Evolutionary conservation across 2,888 invertebrate species (phyloP), one percentile per base, ranked within the genome.

Genomic region (Cetonia aurata): DNA sequence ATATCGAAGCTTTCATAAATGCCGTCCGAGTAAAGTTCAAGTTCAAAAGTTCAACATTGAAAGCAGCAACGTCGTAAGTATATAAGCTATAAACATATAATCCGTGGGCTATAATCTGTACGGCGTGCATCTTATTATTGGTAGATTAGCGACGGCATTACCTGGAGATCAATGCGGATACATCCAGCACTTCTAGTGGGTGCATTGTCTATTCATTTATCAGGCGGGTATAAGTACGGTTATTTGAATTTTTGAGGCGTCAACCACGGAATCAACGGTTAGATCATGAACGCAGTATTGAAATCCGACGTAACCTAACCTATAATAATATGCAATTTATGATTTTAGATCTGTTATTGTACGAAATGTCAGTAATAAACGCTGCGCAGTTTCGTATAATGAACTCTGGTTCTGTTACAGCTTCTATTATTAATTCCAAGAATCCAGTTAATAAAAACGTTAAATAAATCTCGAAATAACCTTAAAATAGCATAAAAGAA

Each of bases 21-120:
- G 33, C 69, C 33, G 15, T 65, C 62, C 37, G 12, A 10, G 33
- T 41, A 60, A 69, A 69, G 69, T 69, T 69, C 69, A 62, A 69
- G 69, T 69, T 69, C 69, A 69, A 69, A 69, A 69, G 69, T 69
- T 69, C 69, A 69, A 46, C 62, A 65, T 65, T 33, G 62, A 50
- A 65, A 65, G 62, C 15, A 62, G 48, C 48, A 33, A 19, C 42
- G 57, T 37, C 25, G 50, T 50, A 46, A 50, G 33, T 37, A 33
- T 37, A 48, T 50, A 65, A 52, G 50, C n/a, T 50, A 65, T 65
- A 65, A 65, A 41, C 17, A 41, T 65, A 65, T 37, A 60, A 13
- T 57, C 17, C 42, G 42, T 25, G 25, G 17, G 57, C 19, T 19
- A n/a, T 41, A 57, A 57, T 57, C 57, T 42, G 42, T 19, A 56